A percentile compares a stretch with the other conserved stretches of the same genome.
These are phyloP conservation scores for Cottus gobio DNA, from an alignment of 2,113 vertebrate species.

Conservation along the genomic window DNA sequence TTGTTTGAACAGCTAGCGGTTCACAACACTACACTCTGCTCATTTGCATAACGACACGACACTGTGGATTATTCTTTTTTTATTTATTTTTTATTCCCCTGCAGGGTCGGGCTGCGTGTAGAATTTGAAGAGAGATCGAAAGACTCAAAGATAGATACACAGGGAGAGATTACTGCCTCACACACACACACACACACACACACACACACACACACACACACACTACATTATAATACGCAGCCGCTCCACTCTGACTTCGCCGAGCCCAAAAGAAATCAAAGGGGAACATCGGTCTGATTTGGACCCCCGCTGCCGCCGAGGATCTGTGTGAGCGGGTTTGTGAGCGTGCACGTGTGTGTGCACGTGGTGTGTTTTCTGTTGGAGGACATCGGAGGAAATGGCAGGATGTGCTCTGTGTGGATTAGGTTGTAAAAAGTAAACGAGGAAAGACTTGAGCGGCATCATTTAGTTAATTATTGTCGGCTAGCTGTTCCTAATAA, in stretches of 20 bases:
- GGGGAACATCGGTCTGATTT: constrained; percentile 93
- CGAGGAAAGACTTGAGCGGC: neutral
- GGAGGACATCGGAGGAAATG: neutral
- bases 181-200: neutral
- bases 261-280: constrained; percentile 92
- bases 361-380: constrained; percentile 13
- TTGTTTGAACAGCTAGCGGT: constrained; percentile 56
- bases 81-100: neutral
- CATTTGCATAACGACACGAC: constrained; percentile 55
- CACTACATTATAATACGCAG: constrained; percentile 88
- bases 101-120: constrained; percentile 17
- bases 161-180: constrained; percentile 54
- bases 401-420: neutral
- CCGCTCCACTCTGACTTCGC: constrained; percentile 88
- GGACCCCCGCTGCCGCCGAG: constrained; percentile 91
- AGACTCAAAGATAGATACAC: constrained; percentile 19
- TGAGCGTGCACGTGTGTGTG: neutral
- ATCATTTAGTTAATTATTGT: neutral
- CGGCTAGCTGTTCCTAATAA: neutral
- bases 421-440: neutral
- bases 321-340: constrained; percentile 49
- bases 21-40: constrained; percentile 57
- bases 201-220: neutral
- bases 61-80: constrained; percentile 21
- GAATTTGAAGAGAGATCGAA: constrained; percentile 34